Evolutionary conservation across 2,888 invertebrate genomes (phyloP).

Genomic region (Tetragonisca angustula): DNA sequence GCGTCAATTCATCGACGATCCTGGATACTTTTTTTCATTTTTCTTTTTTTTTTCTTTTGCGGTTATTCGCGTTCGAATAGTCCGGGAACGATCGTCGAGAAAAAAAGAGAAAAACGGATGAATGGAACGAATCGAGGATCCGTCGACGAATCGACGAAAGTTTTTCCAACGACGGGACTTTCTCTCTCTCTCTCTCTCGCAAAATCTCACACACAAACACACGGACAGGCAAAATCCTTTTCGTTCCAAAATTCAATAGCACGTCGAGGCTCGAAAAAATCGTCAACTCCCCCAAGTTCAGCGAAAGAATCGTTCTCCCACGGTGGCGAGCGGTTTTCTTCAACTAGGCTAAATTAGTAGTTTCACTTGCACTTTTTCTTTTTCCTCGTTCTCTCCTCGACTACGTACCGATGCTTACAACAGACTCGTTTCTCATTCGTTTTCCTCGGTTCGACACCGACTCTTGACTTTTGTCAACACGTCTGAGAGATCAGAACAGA

Average conservation of each 20-base stretch:
- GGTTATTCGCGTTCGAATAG: not conserved
- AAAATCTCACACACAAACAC: not conserved
- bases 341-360: conserved; percentile 69
- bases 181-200: not conserved
- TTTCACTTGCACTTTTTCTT: conserved; percentile 56
- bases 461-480: not conserved
- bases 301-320: conserved; percentile 25
- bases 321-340: conserved; percentile 53
- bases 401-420: conserved; percentile 57
- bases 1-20: conserved; percentile 53
- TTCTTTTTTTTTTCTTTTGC: no score
- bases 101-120: conserved; percentile 1
- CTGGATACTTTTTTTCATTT: conserved; percentile 5
- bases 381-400: conserved; percentile 20
- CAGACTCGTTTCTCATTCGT: conserved; percentile 16
- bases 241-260: conserved; percentile 13
- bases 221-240: not conserved
- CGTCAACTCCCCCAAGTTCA: not conserved
- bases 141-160: conserved; percentile 32
- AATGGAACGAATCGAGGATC: conserved; percentile 24
- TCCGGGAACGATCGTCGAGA: not conserved
- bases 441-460: not conserved
- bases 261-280: conserved; percentile 23
- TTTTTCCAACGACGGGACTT: conserved; percentile 45
- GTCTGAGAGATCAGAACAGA: no score